Conservation (phyloP, 2,888 invertebrate genomes). For the Spodoptera exigua region DNA sequence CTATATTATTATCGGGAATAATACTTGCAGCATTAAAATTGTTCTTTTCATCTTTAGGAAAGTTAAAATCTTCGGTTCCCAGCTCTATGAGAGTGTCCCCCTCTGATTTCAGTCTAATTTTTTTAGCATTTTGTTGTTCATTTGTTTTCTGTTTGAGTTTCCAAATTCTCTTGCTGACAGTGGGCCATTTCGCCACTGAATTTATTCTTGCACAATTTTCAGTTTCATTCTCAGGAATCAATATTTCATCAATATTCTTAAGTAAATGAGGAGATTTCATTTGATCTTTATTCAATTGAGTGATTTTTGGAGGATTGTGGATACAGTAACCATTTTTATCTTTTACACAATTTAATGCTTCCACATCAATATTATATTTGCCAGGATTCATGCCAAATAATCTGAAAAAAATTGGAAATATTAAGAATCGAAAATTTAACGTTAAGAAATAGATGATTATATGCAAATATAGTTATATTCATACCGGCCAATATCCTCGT, state of each 20-base stretch:
- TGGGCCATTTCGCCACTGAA: conserved; percentile 78
- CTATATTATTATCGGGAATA: conserved; percentile 32
- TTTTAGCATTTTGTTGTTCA: conserved; percentile 69
- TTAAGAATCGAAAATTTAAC: neutral
- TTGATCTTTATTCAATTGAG: conserved; percentile 52
- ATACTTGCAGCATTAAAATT: conserved; percentile 21
- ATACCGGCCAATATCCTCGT: conserved; percentile 81
- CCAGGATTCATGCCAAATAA: conserved; percentile 81
- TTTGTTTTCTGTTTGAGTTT: conserved; percentile 72
- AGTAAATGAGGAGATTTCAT: conserved; percentile 57
- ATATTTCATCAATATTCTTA: conserved; percentile 61
- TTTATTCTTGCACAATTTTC: conserved; percentile 79
- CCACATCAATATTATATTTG: conserved; percentile 79
- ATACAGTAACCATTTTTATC: conserved; percentile 79
- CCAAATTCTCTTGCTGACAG: conserved; percentile 75
- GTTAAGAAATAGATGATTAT: neutral
- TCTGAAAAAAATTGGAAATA: conserved; percentile 63
- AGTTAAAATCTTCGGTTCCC: conserved; percentile 69
- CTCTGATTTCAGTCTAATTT: conserved; percentile 73
- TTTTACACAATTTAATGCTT: conserved; percentile 80
- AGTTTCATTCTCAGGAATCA: conserved; percentile 62
- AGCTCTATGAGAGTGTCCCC: conserved; percentile 67
- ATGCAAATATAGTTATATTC: conserved; percentile 3
- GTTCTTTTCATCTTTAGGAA: conserved; percentile 27
- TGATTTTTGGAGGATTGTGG: conserved; percentile 72